phyloP scores from a whole-genome alignment of 2,113 vertebrate genomes.

The Poicephalus meyeri region DNA sequence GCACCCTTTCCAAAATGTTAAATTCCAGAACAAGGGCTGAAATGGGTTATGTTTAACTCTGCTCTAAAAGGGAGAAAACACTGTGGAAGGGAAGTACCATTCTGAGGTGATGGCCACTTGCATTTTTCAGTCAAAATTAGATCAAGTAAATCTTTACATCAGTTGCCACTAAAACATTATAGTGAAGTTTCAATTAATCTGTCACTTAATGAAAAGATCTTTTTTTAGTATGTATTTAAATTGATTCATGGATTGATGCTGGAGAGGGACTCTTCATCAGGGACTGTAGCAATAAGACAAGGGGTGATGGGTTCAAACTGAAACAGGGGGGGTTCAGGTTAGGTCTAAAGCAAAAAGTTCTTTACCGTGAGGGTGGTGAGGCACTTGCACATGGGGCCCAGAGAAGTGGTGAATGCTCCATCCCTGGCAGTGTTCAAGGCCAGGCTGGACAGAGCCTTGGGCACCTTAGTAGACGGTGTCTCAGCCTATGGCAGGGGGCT shows the following conservation, averaged over 20 bases:
- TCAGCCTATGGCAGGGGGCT: neutral
- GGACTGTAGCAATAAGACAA: neutral
- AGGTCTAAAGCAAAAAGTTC: neutral
- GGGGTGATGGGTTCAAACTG: neutral
- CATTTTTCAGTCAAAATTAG: neutral
- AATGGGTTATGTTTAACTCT: neutral
- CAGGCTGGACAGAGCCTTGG: neutral
- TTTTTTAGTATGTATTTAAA: neutral
- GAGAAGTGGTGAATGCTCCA: fast-evolving
- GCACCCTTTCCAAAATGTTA: neutral
- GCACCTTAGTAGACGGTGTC: neutral
- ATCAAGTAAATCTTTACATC: neutral
- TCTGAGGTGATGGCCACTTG: neutral
- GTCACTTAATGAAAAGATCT: neutral
- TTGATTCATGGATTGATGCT: neutral
- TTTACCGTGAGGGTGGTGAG: neutral
- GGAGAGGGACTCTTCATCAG: neutral
- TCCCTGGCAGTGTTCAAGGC: neutral
- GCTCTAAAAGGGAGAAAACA: neutral
- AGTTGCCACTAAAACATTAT: neutral
- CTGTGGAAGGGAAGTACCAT: neutral
- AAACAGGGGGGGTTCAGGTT: neutral
- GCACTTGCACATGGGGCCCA: neutral
- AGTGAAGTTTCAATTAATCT: neutral
- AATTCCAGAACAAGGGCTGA: neutral